Conservation (phyloP, 2,113 vertebrate genomes). For the Nyctibius bracteatus region DNA sequence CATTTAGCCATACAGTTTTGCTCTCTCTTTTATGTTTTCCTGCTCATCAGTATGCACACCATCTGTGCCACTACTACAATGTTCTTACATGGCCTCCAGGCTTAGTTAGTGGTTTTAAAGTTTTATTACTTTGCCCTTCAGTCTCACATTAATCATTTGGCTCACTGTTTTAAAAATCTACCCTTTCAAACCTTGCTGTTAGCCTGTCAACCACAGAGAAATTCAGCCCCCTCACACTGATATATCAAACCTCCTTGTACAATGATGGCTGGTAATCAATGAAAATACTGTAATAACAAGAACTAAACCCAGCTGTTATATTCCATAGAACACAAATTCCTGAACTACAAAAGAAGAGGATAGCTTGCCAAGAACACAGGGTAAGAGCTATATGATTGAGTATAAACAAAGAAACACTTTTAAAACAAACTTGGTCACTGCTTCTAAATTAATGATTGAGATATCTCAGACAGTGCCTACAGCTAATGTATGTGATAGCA, state of each 20-base stretch:
- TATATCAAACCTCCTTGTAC: not conserved
- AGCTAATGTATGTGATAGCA: not conserved
- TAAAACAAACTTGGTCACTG: not conserved
- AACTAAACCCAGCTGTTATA: not conserved
- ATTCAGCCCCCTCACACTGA: not conserved
- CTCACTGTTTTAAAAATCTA: constrained; percentile 31
- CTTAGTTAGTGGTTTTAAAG: constrained; percentile 41
- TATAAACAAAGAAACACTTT: not conserved
- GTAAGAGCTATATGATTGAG: not conserved
- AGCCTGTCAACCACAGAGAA: not conserved
- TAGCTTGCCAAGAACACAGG: not conserved
- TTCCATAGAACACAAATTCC: not conserved
- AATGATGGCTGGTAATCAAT: not conserved
- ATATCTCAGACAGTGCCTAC: not conserved
- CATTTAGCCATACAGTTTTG: constrained; percentile 28
- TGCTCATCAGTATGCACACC: constrained; percentile 32
- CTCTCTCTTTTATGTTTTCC: not conserved
- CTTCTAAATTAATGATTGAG: not conserved
- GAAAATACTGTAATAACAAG: not conserved
- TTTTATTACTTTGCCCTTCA: constrained; percentile 61
- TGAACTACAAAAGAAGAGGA: not conserved
- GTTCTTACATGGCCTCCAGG: constrained; percentile 45
- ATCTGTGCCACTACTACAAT: constrained; percentile 41
- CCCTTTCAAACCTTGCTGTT: not conserved
- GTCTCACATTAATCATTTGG: constrained; percentile 34